A percentile compares a stretch with the other conserved stretches of the same genome.
Evolutionary conservation across 2,113 vertebrate genomes (phyloP).

Genomic region (Eurypyga helias): DNA sequence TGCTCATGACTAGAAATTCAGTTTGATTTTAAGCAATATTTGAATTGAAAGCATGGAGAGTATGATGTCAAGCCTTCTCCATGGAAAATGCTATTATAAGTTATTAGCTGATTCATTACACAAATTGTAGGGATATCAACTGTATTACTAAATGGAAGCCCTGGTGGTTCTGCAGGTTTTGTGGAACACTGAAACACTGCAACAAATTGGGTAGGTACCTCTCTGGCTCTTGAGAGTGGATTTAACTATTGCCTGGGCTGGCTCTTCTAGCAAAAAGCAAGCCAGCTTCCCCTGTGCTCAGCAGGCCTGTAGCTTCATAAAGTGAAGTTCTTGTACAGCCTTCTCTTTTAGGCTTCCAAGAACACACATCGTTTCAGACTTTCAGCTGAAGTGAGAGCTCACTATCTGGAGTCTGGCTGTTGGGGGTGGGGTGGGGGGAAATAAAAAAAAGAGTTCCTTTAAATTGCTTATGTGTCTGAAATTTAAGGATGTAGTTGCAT

Average conservation of each 20-base stretch:
- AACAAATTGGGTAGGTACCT: background rate
- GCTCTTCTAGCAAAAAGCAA: background rate
- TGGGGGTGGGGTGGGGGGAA: fast-evolving
- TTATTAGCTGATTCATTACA: background rate
- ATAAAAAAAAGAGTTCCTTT: background rate
- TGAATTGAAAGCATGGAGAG: background rate
- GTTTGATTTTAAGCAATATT: background rate
- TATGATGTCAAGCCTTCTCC: background rate
- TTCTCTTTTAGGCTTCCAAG: background rate
- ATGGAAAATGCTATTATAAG: background rate
- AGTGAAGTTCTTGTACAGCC: background rate
- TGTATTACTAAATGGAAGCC: background rate
- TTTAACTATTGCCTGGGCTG: background rate
- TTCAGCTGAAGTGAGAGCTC: background rate
- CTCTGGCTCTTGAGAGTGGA: background rate
- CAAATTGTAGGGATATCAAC: background rate
- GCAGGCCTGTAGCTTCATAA: background rate
- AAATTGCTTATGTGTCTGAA: background rate
- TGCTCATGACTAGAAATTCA: background rate
- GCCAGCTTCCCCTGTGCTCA: background rate
- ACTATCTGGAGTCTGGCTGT: background rate
- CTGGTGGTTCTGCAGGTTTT: background rate
- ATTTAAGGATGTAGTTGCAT: background rate
- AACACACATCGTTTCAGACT: background rate
- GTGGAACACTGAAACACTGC: background rate